Base-by-base conservation (phyloP, 2,797 vertebrate species). In the Pseudochaenichthys georgianus region DNA sequence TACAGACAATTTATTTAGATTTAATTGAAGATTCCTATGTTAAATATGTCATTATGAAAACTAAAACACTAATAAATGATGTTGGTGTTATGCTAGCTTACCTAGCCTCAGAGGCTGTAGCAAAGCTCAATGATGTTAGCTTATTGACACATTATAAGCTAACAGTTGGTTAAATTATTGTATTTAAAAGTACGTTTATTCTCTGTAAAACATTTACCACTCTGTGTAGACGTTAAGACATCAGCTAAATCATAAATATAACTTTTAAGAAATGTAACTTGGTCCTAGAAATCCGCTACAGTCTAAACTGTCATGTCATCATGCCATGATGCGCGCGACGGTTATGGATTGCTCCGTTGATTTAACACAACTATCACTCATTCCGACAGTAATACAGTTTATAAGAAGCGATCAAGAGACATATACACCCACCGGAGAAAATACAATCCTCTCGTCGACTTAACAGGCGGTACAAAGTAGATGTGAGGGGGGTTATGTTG, bases 361-460 rank as follows among this genome's bases (percentile, higher is more conserved):
- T 38, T 7, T 1, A 38, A 38, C 1, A 38, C 34, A 9, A 6
- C 6, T 38, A 38, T 9, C 8, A 38, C 6, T 38, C 34, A 38
- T 38, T 38, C 34, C 8, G 8, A 38, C 34, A 38, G 34, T 3
- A 13, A 9, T 10, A 6, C 8, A 11, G 0, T 47, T 38, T 10
- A 17, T 11, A 28, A 0, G 2, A 0, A 8, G 4, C 28, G 1
- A 46, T 2, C 2, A 16, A 12, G 9, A 47, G 2, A 17, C 11
- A 62, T 0, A 16, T 1, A 52, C n/a, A 42, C 48, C 8, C 51
- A 13, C 50, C 6, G 34, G 34, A 66, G 21, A 8, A 54, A 45
- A 28, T 3, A n/a, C 0, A 13, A 2, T 0, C 23, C 45, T 13
- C 1, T 13, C n/a, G 13, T 7, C 0, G 15, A n/a, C 5, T 17